Evolutionary conservation across 2,888 invertebrate species (phyloP), one percentile per base, ranked within the genome.

Genomic region (Scrobipalpa costella): DNA sequence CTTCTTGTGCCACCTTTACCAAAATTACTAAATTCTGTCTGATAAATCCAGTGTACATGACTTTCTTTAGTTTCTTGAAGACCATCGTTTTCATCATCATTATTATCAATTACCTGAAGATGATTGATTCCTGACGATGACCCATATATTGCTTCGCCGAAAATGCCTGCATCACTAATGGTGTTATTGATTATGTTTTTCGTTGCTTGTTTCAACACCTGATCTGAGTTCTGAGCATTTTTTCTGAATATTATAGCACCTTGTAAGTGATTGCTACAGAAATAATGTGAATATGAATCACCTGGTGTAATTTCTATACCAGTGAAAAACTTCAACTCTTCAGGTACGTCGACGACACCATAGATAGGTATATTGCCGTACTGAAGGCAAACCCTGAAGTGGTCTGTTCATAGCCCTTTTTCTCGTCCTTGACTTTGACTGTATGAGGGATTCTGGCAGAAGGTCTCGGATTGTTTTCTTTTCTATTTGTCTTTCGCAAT

Each of bases 211-310:
- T 36, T 38, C 19, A 64, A 7, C 0, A 59, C 1, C n/a, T 55
- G 38, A n/a, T 63, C 63, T 13, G 89, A 80, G 17, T 80, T 67
- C 67, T 82, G 83, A 2, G 90, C 90, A 38, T 83, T 88, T 79
- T 83, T 87, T 67, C 86, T 79, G 15, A 91, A 80, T 60, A 83
- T 67, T 62, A 89, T 81, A 15, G 90, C 90, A 7, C 83, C 81
- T 71, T 84, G 78, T 0, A 91, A 77, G 1, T 86, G 71, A 2
- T 76, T 69, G 64, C 83, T 71, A 61, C 91, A 91, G 0, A 80
- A 64, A 8, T 73, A 80, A 73, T 90, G 88, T 0, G 90, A 87
- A 67, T 80, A 80, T 0, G 72, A 66, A 68, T 90, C 90, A 58
- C 82, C 78, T 38, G 63, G 49, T 9, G 67, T 73, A 0, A 89